These are phyloP conservation scores for Crotalus tigris DNA, from an alignment of 2,113 vertebrate genomes.

Conservation along the genomic window DNA sequence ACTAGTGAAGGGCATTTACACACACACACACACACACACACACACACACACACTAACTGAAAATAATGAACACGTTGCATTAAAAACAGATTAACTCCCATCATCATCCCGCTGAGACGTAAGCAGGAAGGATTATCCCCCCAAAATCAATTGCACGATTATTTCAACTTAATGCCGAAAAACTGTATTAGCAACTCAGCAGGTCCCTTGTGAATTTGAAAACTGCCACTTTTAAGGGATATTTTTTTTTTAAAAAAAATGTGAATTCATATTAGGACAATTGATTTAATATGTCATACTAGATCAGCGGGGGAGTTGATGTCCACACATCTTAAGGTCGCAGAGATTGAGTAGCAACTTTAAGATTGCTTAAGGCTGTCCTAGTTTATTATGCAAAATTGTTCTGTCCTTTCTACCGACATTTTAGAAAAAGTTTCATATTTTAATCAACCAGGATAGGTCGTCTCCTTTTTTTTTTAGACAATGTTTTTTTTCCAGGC, in stretches of 20 bases:
- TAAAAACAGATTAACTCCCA: background rate
- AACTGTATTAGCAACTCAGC: background rate
- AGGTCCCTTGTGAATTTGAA: background rate
- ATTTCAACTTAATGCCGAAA: background rate
- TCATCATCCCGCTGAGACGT: background rate
- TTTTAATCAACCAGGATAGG: background rate
- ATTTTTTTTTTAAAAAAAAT: background rate
- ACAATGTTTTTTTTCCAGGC: background rate
- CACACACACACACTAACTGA: background rate
- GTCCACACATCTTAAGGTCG: background rate
- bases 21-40: too few species aligned
- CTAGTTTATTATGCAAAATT: background rate
- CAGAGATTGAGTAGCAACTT: too few species aligned
- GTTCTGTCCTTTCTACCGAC: background rate
- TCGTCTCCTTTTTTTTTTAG: background rate
- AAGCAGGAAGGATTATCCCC: background rate
- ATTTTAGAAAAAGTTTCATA: background rate
- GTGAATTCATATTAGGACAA: background rate
- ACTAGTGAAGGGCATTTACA: background rate
- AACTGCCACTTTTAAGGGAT: background rate
- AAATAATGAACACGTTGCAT: background rate
- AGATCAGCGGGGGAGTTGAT: background rate
- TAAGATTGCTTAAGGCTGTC: too few species aligned
- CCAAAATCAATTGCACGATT: background rate
- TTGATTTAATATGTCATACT: background rate